Percentiles rank a stretch among this genome's conserved stretches.
Conservation (phyloP, 2,797 vertebrate species). For the Melanotaenia nigrans region DNA sequence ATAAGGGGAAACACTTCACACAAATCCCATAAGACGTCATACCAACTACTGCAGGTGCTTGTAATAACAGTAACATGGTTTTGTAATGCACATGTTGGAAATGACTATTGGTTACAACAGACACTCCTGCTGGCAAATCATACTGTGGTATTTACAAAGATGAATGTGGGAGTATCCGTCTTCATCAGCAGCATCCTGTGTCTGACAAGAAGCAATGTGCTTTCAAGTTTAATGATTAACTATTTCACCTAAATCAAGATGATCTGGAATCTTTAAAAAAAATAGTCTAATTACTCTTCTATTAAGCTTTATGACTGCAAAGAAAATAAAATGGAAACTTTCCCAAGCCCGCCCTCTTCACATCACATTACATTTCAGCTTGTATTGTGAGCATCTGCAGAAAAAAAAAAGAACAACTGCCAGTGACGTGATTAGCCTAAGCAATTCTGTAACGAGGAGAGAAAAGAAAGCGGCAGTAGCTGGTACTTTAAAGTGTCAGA, state of each 20-base stretch:
- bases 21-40: background rate
- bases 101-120: background rate
- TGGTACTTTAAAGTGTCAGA: conserved; percentile 97
- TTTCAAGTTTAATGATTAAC: conserved; percentile 8
- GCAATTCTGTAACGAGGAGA: conserved; percentile 85
- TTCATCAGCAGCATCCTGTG: conserved; percentile 7
- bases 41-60: background rate
- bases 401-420: conserved; percentile 80
- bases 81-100: background rate
- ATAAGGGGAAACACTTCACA: background rate
- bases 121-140: background rate
- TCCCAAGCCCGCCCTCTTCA: conserved; percentile 84
- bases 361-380: conserved; percentile 87
- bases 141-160: conserved; percentile 6
- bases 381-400: conserved; percentile 80
- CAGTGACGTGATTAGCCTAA: conserved; percentile 85
- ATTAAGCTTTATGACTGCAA: background rate
- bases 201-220: conserved; percentile 5
- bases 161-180: background rate
- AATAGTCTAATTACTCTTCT: background rate
- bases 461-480: conserved; percentile 88
- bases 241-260: conserved; percentile 21
- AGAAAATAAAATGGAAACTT: conserved; percentile 66
- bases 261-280: background rate
- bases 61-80: background rate